These are phyloP conservation scores for Stictonetta naevosa DNA, from an alignment of 2,113 vertebrate genomes.

Conservation along the genomic window DNA sequence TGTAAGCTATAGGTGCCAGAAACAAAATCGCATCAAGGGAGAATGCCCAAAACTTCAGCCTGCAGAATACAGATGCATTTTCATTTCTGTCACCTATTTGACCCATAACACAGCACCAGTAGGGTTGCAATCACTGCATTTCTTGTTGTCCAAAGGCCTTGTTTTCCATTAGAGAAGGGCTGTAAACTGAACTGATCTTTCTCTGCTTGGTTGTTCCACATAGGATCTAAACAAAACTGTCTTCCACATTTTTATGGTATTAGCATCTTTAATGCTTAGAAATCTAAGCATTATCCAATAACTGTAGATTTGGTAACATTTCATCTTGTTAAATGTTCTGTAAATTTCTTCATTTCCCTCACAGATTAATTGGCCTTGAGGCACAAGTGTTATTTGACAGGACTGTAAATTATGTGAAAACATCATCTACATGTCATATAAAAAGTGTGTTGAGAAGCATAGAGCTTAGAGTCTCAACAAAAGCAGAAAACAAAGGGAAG, in stretches of 20 bases:
- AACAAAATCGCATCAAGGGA: neutral
- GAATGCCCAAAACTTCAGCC: neutral
- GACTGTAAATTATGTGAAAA: neutral
- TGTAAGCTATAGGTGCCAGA: neutral
- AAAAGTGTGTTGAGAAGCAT: neutral
- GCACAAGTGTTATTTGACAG: neutral
- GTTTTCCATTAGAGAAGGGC: neutral
- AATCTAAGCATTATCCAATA: neutral
- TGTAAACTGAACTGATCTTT: neutral
- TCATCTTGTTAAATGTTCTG: neutral
- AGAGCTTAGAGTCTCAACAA: neutral
- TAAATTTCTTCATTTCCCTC: neutral
- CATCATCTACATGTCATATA: neutral
- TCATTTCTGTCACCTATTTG: neutral
- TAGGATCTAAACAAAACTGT: neutral
- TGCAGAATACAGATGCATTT: neutral
- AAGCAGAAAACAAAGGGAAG: neutral
- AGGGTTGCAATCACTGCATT: neutral
- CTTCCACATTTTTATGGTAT: neutral
- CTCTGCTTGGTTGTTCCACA: neutral
- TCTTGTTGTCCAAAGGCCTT: neutral
- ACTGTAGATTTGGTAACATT: neutral
- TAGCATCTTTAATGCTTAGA: neutral
- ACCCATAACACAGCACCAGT: rapidly evolving
- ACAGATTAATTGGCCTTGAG: neutral